Evolutionary conservation across 2,797 vertebrate genomes (phyloP).

Genomic region (Cyclura pinguis): DNA sequence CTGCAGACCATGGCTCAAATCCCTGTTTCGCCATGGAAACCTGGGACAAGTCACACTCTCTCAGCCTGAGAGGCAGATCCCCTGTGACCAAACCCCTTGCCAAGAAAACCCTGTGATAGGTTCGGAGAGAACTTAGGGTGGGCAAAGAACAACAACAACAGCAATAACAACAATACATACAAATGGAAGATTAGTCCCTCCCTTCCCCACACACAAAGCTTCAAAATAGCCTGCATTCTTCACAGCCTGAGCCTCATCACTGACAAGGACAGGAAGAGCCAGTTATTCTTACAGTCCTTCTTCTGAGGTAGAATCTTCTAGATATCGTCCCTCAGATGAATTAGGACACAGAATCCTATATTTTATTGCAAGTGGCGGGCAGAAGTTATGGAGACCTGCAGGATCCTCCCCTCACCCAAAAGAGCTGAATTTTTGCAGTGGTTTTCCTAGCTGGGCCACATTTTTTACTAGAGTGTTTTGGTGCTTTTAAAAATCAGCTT

Average conservation of each 20-base stretch:
- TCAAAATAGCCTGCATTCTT: background rate
- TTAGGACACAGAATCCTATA: background rate
- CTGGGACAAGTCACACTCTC: no score
- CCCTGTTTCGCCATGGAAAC: no score
- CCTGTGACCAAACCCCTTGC: no score
- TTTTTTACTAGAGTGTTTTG: background rate
- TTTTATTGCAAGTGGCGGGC: background rate
- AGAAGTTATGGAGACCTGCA: background rate
- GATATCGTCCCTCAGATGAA: background rate
- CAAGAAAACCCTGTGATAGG: no score
- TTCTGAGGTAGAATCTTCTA: background rate
- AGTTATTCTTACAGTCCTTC: background rate
- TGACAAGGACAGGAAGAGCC: background rate
- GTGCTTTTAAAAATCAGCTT: background rate
- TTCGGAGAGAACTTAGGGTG: no score
- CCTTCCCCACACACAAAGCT: no score
- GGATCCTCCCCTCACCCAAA: background rate
- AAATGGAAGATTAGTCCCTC: no score
- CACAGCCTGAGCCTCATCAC: background rate
- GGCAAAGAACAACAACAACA: no score
- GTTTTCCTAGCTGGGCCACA: background rate
- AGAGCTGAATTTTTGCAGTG: background rate
- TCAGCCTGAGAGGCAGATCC: no score
- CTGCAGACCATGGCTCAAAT: no score
- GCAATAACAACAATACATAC: no score